Conservation (phyloP, 2,888 invertebrate species). For the Caenorhabditis sulstoni region DNA sequence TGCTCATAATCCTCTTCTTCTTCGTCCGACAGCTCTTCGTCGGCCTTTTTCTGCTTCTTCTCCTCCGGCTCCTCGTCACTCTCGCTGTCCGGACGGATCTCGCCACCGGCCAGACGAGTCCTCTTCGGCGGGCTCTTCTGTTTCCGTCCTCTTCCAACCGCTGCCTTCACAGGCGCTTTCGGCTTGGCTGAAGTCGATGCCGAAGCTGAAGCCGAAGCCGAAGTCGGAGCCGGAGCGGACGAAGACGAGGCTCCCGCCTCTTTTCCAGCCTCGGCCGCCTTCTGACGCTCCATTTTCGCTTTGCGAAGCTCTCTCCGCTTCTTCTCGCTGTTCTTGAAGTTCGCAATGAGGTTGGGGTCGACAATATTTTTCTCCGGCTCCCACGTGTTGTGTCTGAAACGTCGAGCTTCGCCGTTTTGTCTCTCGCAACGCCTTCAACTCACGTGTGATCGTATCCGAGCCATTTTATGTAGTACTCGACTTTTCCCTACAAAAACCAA, state of each 20-base stretch:
- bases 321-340: constrained; percentile 18
- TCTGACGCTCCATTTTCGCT: not conserved
- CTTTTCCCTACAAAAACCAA: constrained; percentile 47
- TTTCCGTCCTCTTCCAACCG: not conserved
- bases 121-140: constrained; percentile 25
- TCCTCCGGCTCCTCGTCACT: constrained; percentile 32
- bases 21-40: not conserved
- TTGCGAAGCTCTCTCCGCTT: not conserved
- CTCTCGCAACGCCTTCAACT: constrained; percentile 24
- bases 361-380: constrained; percentile 48
- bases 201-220: not conserved
- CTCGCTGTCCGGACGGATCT: constrained; percentile 60
- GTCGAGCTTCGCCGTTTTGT: not conserved
- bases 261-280: not conserved
- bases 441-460: constrained; percentile 42
- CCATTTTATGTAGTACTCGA: constrained; percentile 52
- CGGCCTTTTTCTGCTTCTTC: not conserved
- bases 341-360: constrained; percentile 20
- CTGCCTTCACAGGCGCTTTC: not conserved
- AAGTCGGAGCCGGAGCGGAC: not conserved
- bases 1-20: constrained; percentile 23
- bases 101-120: constrained; percentile 59
- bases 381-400: constrained; percentile 57
- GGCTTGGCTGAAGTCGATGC: not conserved
- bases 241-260: not conserved